Base-by-base conservation (phyloP, 2,797 vertebrate genomes). In the Crossoptilon crossoptilon region DNA sequence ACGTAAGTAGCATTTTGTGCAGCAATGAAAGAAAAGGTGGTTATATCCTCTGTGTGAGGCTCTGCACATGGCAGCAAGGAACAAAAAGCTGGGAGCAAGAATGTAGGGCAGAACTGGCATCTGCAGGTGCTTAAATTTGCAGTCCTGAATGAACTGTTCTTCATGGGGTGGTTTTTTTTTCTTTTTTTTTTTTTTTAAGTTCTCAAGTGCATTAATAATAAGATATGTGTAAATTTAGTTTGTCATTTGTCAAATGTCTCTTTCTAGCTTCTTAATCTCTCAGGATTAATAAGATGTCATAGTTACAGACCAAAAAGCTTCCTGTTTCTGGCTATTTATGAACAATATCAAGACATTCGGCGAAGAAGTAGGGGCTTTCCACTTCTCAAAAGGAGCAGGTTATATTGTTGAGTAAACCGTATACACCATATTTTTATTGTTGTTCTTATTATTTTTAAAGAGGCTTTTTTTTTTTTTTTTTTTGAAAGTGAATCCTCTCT, bases 231-330 rank as follows among this genome's bases (percentile, higher is more conserved):
- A 87, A 91, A 89, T 87, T 44, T 72, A 69, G 41, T 58, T 87
- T 84, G 35, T 68, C 49, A 60, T 92, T 74, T 89, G 79, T 88
- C 86, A 96, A 71, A 81, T 77, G 43, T 83, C 56, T 85, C 70
- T 73, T 76, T 78, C 53, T 70, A 71, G 37, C 58, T 92, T 92
- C 70, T 76, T 84, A 63, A 46, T 76, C 63, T 93, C 82, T 81
- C 62, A 37, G 7, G 76, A 68, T 95, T 95, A 94, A 68, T 90
- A 88, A 84, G 26, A 62, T 76, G 66, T 55, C 27, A 69, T 43
- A 35, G 11, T 85, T 84, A 73, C 49, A 91, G 77, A 77, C 53
- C 69, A 84, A 90, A 46, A 80, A 79, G 18, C 27, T 91, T 86
- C 77, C 48, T 39, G 83, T 87, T 82, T 86, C 58, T 73, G 78